Percentiles rank a stretch among this genome's conserved stretches.
Evolutionary conservation across 1,140 invertebrate genomes (phyloP).

Genomic region (Drosophila carrolli): DNA sequence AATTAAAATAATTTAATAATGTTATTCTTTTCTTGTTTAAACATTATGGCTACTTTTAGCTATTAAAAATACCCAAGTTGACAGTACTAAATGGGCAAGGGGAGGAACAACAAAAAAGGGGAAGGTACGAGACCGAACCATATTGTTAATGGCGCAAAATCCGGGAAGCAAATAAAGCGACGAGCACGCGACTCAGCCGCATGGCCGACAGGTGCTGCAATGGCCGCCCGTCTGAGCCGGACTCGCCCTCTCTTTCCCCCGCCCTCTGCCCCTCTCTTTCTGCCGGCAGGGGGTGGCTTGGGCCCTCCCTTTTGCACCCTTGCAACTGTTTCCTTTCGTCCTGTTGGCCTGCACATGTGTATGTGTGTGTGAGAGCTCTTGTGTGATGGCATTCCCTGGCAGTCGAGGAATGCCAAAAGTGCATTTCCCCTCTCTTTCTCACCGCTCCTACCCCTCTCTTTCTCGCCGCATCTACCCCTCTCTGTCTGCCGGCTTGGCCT

Average conservation of each 20-base stretch:
- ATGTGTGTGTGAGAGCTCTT: conserved; percentile 24
- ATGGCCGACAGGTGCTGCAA: conserved; percentile 83
- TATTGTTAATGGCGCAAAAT: conserved; percentile 82
- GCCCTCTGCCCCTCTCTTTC: conserved; percentile 17
- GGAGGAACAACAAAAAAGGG: neutral
- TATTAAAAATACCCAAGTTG: neutral
- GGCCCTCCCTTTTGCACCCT: conserved; percentile 11
- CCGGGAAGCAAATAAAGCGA: conserved; percentile 58
- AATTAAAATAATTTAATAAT: too few relatives aligned
- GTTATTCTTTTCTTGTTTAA: too few relatives aligned
- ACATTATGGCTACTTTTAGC: neutral
- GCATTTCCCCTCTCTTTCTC: conserved; percentile 53
- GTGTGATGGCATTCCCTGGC: conserved; percentile 67
- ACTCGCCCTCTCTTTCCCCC: conserved; percentile 17
- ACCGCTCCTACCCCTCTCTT: conserved; percentile 12
- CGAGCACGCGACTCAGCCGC: conserved; percentile 55
- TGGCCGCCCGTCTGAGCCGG: conserved; percentile 60
- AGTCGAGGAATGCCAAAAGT: conserved; percentile 78
- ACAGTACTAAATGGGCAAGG: neutral
- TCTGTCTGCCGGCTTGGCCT: conserved; percentile 38
- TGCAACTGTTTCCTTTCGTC: conserved; percentile 69
- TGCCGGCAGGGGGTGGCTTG: conserved; percentile 38
- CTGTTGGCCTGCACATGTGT: conserved; percentile 28
- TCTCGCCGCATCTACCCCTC: conserved; percentile 5
- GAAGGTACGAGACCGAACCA: conserved; percentile 45